Conservation (phyloP, 2,888 invertebrate genomes). For the Drosophila hawaiiensis region DNA sequence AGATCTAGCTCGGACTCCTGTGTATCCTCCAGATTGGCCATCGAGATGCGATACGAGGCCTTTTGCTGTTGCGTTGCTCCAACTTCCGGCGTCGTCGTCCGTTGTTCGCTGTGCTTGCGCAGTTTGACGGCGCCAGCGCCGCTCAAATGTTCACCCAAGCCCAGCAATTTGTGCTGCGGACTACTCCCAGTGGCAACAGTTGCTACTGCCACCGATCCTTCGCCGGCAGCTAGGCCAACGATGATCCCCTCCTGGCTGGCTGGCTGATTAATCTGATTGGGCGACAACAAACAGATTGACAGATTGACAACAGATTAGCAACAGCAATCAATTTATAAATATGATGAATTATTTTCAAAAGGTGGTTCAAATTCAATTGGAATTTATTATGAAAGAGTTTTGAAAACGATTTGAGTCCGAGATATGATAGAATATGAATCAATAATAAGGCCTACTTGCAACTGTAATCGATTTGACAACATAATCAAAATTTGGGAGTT, state of each 20-base stretch:
- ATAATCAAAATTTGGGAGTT: neutral
- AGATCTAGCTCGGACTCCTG: constrained; percentile 99
- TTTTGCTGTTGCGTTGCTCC: constrained; percentile 59
- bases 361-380: neutral
- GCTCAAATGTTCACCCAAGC: constrained; percentile 45
- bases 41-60: constrained; percentile 91
- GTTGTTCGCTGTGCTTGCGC: constrained; percentile 79
- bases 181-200: constrained; percentile 20
- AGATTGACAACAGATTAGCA: neutral
- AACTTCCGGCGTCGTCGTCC: constrained; percentile 52
- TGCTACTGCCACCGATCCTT: constrained; percentile 49
- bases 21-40: constrained; percentile 98
- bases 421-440: neutral
- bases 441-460: neutral
- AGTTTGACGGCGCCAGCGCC: constrained; percentile 77
- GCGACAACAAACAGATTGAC: neutral
- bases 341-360: neutral
- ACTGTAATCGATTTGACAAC: neutral
- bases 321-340: neutral
- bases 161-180: constrained; percentile 58
- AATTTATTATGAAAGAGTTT: neutral
- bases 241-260: constrained; percentile 56
- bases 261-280: constrained; percentile 58
- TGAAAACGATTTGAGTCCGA: neutral
- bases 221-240: constrained; percentile 66